phyloP scores from a whole-genome alignment of 2,888 invertebrate genomes.

The Oasisia sp. region DNA sequence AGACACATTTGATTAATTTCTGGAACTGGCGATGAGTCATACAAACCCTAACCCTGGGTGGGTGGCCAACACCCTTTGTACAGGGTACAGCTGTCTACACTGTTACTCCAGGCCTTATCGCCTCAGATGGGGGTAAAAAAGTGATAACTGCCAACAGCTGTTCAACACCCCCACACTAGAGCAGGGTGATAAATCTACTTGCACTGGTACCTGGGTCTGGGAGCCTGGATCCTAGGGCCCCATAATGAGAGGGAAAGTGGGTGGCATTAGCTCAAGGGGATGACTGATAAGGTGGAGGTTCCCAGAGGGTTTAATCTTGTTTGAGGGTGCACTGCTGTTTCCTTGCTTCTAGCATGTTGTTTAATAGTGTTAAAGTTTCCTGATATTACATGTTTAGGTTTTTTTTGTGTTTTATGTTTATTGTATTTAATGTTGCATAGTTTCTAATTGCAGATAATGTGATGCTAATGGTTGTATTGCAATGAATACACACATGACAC shows the following conservation, averaged over 20 bases:
- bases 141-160: not conserved
- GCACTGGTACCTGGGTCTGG: not conserved
- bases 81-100: not conserved
- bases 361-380: not conserved
- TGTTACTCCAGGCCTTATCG: not conserved
- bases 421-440: not conserved
- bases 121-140: constrained; percentile 3
- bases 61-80: not conserved
- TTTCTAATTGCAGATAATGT: too few species aligned
- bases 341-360: not conserved
- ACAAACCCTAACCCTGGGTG: not conserved
- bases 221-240: not conserved
- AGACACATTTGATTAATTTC: not conserved
- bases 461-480: too few species aligned
- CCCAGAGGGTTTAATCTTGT: not conserved
- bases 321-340: not conserved
- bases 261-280: not conserved
- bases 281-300: not conserved
- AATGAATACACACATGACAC: too few species aligned
- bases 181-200: not conserved
- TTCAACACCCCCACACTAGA: not conserved
- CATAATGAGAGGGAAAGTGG: not conserved
- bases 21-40: not conserved
- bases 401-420: not conserved
- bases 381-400: not conserved